Base-by-base conservation (phyloP, 2,888 invertebrate genomes). In the Yponomeuta cagnagella region DNA sequence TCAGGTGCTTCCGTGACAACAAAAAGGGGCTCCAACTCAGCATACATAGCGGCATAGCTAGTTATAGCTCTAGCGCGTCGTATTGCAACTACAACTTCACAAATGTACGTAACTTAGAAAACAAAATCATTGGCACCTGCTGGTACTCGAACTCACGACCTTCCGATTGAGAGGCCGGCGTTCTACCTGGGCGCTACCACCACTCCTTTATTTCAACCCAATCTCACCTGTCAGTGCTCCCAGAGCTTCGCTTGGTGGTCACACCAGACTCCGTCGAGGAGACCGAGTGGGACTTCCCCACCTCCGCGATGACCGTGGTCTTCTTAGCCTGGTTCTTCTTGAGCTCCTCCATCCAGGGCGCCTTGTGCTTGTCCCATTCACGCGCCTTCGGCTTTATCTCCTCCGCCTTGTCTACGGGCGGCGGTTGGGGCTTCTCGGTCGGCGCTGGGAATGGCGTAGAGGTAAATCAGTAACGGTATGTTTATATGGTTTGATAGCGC, bases 291-390 rank as follows among this genome's bases (percentile, higher is more conserved):
- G 87, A 76, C 77, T 89, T 88, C 73, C 82, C 83, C 70, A 52
- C 31, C 5, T 86, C 87, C 1, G 78, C 74, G 2, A 79, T 81
- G 72, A 80, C 89, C 82, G 93, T 93, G 31, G 94, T 94, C 78
- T 95, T 93, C 85, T 94, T 94, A 1, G 94, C 94, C 83, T 97
- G 96, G 79, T 95, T 96, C 74, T 96, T 93, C 80, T 96, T 96
- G 75, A 97, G 93, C 81, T 97, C 96, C 75, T 94, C 95, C 93
- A 97, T 95, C 96, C 96, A 97, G 0, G 96, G 96, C 68, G 95
- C 95, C 78, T 93, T 94, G 77, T 95, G 94, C 95, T 93, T 94
- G 77, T 95, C 94, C 95, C 95, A 95, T 77, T 95, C 95, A 15
- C 95, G 92, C 1, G 95, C 90, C 73, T 94, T 94, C 0, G 95